These are phyloP conservation scores for Lissonota sp. DNA, from an alignment of 2,888 invertebrate species.

Conservation along the genomic window DNA sequence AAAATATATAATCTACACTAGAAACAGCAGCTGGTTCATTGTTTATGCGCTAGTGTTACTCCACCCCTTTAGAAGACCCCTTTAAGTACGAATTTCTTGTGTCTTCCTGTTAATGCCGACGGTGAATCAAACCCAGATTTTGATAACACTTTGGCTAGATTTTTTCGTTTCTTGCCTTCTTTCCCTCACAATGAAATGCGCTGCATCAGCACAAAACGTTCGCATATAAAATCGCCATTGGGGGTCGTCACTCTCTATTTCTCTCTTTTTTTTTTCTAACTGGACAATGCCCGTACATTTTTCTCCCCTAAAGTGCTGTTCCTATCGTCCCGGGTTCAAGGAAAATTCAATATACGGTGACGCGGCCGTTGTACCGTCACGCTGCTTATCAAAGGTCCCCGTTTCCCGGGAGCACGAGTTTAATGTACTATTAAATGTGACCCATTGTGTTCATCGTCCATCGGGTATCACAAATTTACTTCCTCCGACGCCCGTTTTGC, in stretches of 20 bases:
- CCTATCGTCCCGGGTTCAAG: conserved; percentile 32
- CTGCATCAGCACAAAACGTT: conserved; percentile 39
- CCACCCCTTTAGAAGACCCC: too few species aligned
- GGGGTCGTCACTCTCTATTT: conserved; percentile 35
- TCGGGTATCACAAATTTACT: conserved; percentile 80
- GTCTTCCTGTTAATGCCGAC: too few species aligned
- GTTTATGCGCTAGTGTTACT: too few species aligned
- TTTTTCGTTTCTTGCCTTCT: neutral
- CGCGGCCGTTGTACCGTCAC: conserved; percentile 55
- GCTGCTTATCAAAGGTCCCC: conserved; percentile 61
- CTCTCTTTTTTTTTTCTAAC: conserved; percentile 10
- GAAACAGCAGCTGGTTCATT: too few species aligned
- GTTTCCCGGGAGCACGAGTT: conserved; percentile 66
- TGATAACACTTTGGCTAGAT: neutral
- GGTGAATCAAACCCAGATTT: too few species aligned
- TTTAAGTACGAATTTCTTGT: too few species aligned
- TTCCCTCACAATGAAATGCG: conserved; percentile 23
- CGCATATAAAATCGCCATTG: conserved; percentile 49
- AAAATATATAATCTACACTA: too few species aligned
- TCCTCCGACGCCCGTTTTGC: conserved; percentile 73
- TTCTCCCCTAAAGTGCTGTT: conserved; percentile 51
- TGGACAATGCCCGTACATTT: conserved; percentile 61
- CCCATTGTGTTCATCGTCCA: conserved; percentile 79
- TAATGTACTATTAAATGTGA: conserved; percentile 83
- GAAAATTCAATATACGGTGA: conserved; percentile 51